Evolutionary conservation across 1,140 invertebrate species (phyloP), one percentile per base, ranked within the genome.

Genomic region (Drosophila arizonae): DNA sequence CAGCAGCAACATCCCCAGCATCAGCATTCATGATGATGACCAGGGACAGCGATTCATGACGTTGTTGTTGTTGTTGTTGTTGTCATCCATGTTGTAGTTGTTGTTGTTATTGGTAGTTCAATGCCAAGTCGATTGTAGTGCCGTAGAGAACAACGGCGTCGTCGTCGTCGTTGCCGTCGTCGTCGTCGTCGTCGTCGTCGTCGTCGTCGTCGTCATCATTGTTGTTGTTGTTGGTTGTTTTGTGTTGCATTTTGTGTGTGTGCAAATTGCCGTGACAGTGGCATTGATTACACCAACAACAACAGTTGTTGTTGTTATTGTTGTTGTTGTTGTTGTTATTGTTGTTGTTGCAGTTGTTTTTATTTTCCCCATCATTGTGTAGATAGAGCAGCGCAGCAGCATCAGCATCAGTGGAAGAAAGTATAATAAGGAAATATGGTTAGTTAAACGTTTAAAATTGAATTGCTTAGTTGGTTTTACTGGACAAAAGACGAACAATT

Each of bases 401-500:
- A 33, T 5, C 56, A 76, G 69, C 46, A 70, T 39, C 21, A 62
- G 55, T 54, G 69, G 65, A 75, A 58, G 64, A 54, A 88, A 69
- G 51, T 72, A 86, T 85, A 86, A 89, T 85, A 79, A 81, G 69
- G 72, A 81, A 90, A 90, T 86, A 90, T 89, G 86, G 86, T 89
- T 89, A 90, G 86, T 89, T 90, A 86, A 89, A 90, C 78, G 86
- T 60, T 81, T 86, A 73, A 86, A 89, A 90, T 79, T 72, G 80
- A 79, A 78, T 89, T 78, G 76, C 64, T 76, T 63, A 51, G 62
- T 64, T 78, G 71, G 67, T 62, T 79, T 64, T 72, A 28, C 63
- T 64, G 67, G 50, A 46, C 66, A 71, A 57, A 41, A 60, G 33
- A 36, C n/a, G 57, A 56, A 21, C 65, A 30, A 21, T 72, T 78